Evolutionary conservation across 2,797 vertebrate genomes (phyloP).

Genomic region (Simalia tracyae): DNA sequence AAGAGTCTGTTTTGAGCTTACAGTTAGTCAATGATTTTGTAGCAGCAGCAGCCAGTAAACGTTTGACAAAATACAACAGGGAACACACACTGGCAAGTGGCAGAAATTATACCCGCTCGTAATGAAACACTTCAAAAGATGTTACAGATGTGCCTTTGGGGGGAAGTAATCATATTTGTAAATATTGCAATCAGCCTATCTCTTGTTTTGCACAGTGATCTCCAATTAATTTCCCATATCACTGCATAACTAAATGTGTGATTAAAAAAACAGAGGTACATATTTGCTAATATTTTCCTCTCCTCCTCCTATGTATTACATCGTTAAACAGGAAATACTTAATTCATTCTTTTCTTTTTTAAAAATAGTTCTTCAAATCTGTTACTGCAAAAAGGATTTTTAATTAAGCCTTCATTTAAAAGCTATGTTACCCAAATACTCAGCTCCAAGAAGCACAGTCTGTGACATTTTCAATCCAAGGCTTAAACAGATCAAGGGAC

Average conservation of each 20-base stretch:
- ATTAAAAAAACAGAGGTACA: not conserved
- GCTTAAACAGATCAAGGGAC: not conserved
- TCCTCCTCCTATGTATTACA: not conserved
- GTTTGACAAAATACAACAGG: not conserved
- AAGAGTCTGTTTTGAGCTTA: not conserved
- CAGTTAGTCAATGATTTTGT: not conserved
- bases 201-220: not conserved
- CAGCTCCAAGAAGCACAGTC: not conserved
- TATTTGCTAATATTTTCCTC: not conserved
- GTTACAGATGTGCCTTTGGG: not conserved
- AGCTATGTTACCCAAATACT: not conserved
- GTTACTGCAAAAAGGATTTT: not conserved
- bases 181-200: not conserved
- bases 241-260: too few relatives aligned
- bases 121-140: not conserved
- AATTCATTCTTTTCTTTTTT: not conserved
- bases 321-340: not conserved
- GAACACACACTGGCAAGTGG: not conserved
- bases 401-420: conserved; percentile 4
- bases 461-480: not conserved
- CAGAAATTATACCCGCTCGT: not conserved
- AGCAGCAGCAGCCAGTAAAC: not conserved
- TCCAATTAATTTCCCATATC: not conserved
- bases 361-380: not conserved
- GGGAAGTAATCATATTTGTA: not conserved